A percentile compares a stretch with the other conserved stretches of the same genome.
Evolutionary conservation across 2,888 invertebrate species (phyloP).

Genomic region (Aspidiotus destructor): DNA sequence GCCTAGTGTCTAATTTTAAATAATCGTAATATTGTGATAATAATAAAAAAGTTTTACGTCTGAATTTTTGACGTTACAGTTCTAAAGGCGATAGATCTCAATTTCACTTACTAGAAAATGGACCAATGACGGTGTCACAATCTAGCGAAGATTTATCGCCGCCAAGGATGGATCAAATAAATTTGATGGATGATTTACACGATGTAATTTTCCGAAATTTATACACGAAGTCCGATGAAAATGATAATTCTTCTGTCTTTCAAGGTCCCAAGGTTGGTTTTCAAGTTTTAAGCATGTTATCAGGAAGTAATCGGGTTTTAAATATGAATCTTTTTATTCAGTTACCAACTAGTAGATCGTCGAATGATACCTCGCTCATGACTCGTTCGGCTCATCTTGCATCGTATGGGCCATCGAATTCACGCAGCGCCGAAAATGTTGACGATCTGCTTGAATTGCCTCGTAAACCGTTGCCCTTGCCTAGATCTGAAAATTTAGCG

Average conservation of each 20-base stretch:
- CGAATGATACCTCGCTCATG: not conserved
- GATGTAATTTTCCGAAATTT: conserved; percentile 46
- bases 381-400: not conserved
- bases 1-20: not conserved
- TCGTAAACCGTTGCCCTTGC: not conserved
- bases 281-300: not conserved
- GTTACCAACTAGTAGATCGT: conserved; percentile 15
- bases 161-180: conserved; percentile 46
- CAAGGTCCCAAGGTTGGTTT: conserved; percentile 5
- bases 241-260: conserved; percentile 6
- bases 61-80: not conserved
- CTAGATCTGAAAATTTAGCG: conserved; percentile 7
- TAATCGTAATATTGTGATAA: not conserved
- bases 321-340: not conserved
- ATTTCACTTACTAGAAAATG: conserved; percentile 21
- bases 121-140: conserved; percentile 5
- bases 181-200: conserved; percentile 56
- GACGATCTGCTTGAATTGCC: not conserved
- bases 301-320: not conserved
- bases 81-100: conserved; percentile 22
- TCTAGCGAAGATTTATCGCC: conserved; percentile 40
- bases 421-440: conserved; percentile 1
- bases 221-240: conserved; percentile 20
- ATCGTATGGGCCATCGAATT: not conserved
- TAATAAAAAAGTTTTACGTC: not conserved